Evolutionary conservation across 1,140 invertebrate species (phyloP), one percentile per base, ranked within the genome.

Genomic region (Calycopis cecrops): DNA sequence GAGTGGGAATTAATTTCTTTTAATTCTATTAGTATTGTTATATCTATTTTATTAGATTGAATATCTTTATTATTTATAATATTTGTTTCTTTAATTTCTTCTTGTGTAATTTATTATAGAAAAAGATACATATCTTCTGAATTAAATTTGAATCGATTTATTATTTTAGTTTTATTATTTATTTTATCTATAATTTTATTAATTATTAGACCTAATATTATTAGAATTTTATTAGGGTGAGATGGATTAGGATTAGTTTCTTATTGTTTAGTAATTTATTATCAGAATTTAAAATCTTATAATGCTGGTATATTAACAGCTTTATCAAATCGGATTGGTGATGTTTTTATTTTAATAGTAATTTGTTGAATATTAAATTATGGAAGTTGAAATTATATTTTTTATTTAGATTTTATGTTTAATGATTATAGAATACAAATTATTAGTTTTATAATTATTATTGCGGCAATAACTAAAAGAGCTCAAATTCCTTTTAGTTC

Each of bases 401-500:
- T 76, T 84, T 87, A 85, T 85, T 70, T 88, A 73, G 67, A 85
- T 67, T 72, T 86, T 73, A 85, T 86, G 69, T 68, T 72, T 68
- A 80, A 65, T 68, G 69, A 83, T 71, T 69, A 52, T 69, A 72
- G 67, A 63, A 85, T 86, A 73, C 61, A 70, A 63, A 59, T 89
- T 62, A 73, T 90, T 83, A 69, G 84, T 8, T 54, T 71, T 55
- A 73, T 90, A 73, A 69, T 91, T 50, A 69, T 60, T 93, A 72
- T 91, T 66, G 89, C 89, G 3, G 76, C 87, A 49, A 89, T 93
- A 82, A 94, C 92, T 63, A 94, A 94, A 84, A 93, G 92, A 65
- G 92, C 92, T 71, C 91, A 93, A 87, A 89, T 93, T 88, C 91
- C 92, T 49, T 94, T 94, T 91, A 92, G 90, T 67, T 86, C 89